Evolutionary conservation across 1,140 invertebrate species (phyloP), one percentile per base, ranked within the genome.

Genomic region (Bombus turneri): DNA sequence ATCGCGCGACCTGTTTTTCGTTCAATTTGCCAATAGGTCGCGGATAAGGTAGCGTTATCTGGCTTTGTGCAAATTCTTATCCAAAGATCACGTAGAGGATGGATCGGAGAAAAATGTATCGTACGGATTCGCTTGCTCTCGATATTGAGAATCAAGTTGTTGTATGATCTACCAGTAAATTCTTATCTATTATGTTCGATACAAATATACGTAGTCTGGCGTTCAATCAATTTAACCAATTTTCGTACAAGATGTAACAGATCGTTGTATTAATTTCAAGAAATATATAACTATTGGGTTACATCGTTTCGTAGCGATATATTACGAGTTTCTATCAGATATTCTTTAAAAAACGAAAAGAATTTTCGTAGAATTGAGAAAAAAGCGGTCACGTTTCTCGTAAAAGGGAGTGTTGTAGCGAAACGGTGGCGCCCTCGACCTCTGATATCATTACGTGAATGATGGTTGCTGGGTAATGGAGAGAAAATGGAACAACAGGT

Each of bases 401-500:
- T 39, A 28, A 68, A 47, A 53, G 47, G 47, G 47, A 53, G 9
- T 8, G 34, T 18, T 8, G 34, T 18, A n/a, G 43, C 43, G 28
- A 41, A 81, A 66, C 31, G 64, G 25, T 15, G 39, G 9, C 34
- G 13, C 10, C 47, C 37, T 57, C 37, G n/a, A 73, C 37, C 59
- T 39, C 62, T 74, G 83, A 80, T 82, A 89, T 88, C 79, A 73
- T 89, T 88, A 86, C 66, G 79, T 8, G 81, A 89, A 88, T 86
- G 75, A 89, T 85, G 77, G 87, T 86, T 79, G 39, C 68, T 68
- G 79, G 79, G 34, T 78, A 81, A 89, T 89, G 74, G 86, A 59
- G 78, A 76, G 83, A 88, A 83, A 88, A 86, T 79, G 84, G 53
- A 79, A 89, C 87, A 88, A 88, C 83, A 89, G 87, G 87, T 89